Percentiles rank a stretch among this genome's conserved stretches.
Conservation (phyloP, 2,888 invertebrate genomes). For the Phaonia tiefii region DNA sequence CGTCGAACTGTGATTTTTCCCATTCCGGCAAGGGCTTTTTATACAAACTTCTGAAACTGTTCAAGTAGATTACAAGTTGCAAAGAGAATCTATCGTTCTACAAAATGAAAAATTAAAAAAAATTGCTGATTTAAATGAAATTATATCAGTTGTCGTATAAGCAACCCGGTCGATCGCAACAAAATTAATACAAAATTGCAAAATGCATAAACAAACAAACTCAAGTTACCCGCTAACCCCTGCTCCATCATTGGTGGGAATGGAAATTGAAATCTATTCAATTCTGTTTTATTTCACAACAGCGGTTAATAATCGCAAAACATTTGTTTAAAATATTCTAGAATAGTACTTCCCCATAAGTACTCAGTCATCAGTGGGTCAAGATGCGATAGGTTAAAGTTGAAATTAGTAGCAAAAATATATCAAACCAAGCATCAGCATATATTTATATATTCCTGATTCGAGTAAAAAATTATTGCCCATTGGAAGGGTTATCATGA, state of each 20-base stretch:
- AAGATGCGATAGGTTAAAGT: no score
- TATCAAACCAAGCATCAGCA: no score
- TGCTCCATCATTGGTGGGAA: conserved; percentile 41
- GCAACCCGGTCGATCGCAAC: conserved; percentile 17
- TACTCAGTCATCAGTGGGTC: no score
- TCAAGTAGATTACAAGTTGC: neutral
- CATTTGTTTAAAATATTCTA: conserved; percentile 45
- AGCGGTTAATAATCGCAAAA: neutral
- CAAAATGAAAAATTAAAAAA: conserved; percentile 8
- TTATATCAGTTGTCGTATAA: conserved; percentile 24
- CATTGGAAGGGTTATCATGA: no score
- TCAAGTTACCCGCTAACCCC: neutral
- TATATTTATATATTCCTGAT: no score
- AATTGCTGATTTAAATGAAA: conserved; percentile 36
- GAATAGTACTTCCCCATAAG: no score
- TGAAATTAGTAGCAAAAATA: no score
- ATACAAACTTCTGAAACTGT: conserved; percentile 23
- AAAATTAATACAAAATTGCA: conserved; percentile 19
- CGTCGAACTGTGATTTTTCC: conserved; percentile 38
- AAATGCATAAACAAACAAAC: conserved; percentile 33
- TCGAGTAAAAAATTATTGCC: no score
- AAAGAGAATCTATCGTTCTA: conserved; percentile 17
- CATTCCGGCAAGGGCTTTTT: conserved; percentile 27
- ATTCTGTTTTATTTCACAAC: no score
- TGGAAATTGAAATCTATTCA: conserved; percentile 32